Evolutionary conservation across 2,797 vertebrate species (phyloP), one percentile per base, ranked within the genome.

Genomic region (Rhodeus uyekii): DNA sequence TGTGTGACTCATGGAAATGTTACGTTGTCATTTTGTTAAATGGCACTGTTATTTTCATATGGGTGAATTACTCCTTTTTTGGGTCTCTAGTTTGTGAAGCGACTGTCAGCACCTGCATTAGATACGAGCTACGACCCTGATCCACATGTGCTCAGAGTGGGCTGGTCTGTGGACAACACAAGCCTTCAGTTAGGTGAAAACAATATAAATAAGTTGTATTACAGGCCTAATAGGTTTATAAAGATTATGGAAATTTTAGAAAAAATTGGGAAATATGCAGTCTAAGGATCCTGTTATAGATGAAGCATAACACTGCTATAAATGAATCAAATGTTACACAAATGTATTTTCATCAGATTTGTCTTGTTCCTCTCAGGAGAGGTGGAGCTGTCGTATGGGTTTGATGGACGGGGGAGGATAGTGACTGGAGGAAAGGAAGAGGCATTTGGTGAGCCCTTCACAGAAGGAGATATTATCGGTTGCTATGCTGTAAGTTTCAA

Each of bases 401-500:
- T 95, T 69, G 97, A 97, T 86, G 90, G 93, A 2, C 81, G 89
- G 5, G 95, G 96, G 76, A 93, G 93, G 87, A 96, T 95, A 86
- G 94, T 95, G 67, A 94, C 93, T 3, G 91, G 86, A 32, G 93
- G 94, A 86, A 91, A 90, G 4, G 94, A 94, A 84, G 94, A 95
- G 74, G 91, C 92, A 12, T 98, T 95, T 88, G 97, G 96, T 60
- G 95, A 97, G 86, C 86, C 88, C 14, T 94, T 96, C 81, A 94
- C 93, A 50, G 96, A 95, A 81, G 95, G 93, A 22, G 97, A 98
- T 85, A 94, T 98, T 83, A 92, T 98, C 74, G 95, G 97, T 82
- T 97, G 96, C 90, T 97, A 95, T 73, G 95, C 93, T 84, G 97
- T 98, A 85, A 95, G 95, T 94, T 42, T 46, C 1, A 9, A 39